Conservation (phyloP, 2,888 invertebrate species). For the Tetropium fuscum region DNA sequence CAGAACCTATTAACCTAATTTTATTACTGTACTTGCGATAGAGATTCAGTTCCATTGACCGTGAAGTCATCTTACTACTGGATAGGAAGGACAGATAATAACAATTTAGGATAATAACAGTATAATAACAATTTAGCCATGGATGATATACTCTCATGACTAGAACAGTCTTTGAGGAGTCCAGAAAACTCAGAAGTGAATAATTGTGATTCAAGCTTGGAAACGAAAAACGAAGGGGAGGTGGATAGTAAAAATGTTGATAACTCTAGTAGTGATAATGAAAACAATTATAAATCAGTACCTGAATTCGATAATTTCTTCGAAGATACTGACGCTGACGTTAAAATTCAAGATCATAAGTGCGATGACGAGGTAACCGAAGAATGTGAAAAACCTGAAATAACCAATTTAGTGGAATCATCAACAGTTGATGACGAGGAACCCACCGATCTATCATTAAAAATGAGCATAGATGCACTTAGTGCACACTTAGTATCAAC, state of each 20-base stretch:
- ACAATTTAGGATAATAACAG: too few relatives aligned
- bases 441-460: conserved; percentile 58
- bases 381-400: conserved; percentile 28
- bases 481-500: conserved; percentile 68
- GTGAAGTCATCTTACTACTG: too few relatives aligned
- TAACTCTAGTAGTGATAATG: conserved; percentile 38
- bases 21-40: too few relatives aligned
- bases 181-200: conserved; percentile 55
- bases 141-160: conserved; percentile 73
- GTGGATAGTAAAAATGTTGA: conserved; percentile 27
- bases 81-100: too few relatives aligned
- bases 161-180: conserved; percentile 72
- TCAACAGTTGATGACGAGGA: conserved; percentile 48
- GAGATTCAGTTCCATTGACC: too few relatives aligned
- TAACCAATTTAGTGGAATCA: conserved; percentile 37
- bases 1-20: too few relatives aligned
- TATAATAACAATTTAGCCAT: conserved; percentile 65
- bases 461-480: conserved; percentile 51
- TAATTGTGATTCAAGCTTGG: conserved; percentile 38
- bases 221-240: conserved; percentile 34
- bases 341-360: conserved; percentile 29
- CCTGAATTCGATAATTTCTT: conserved; percentile 43
- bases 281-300: conserved; percentile 44
- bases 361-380: conserved; percentile 37
- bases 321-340: conserved; percentile 54